Evolutionary conservation across 2,888 invertebrate genomes (phyloP), one percentile per base, ranked within the genome.

Genomic region (Nemapogon koenigi): DNA sequence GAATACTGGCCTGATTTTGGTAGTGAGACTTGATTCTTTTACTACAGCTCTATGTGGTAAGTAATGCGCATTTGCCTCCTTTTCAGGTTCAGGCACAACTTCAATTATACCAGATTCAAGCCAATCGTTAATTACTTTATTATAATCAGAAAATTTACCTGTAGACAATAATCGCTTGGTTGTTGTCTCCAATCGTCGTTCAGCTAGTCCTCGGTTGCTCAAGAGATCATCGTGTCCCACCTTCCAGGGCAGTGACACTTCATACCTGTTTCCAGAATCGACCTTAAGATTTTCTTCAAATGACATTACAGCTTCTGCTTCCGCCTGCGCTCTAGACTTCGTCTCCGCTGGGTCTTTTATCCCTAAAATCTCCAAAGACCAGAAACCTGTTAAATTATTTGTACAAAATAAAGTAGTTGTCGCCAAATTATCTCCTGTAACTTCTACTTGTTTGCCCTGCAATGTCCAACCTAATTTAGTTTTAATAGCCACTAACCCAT

Each of bases 1-100:
- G 42, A 54, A 53, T 1, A 57, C 53, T 2, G 55, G 51, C 11
- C 55, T 31, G 3, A 52, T 35, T 35, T 49, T 50, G 1, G 53
- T 51, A 2, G 51, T 53, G 4, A 44, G 33, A 36, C 49, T 50
- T 10, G 43, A 35, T 2, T 45, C 44, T 16, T 47, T 45, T 6
- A 50, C 37, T 2, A 56, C 49, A n/a, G 46, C 46, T 27, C 48
- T 47, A 41, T 55, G 53, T 13, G 49, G 49, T 10, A 52, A 39
- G 32, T 45, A 51, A 16, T 45, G 42, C 8, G 35, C 40, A 27
- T 35, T 25, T 3, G 6, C 16, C 29, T 38, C 16, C n/a, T 13
- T 17, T 10, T 28, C 11, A n/a, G n/a, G n/a, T n/a, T n/a, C n/a
- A n/a, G n/a, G n/a, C 3, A 38, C 31, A n/a, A 10, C n/a, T 14